Evolutionary conservation across 1,140 invertebrate genomes (phyloP).

Genomic region (Psix sp.): DNA sequence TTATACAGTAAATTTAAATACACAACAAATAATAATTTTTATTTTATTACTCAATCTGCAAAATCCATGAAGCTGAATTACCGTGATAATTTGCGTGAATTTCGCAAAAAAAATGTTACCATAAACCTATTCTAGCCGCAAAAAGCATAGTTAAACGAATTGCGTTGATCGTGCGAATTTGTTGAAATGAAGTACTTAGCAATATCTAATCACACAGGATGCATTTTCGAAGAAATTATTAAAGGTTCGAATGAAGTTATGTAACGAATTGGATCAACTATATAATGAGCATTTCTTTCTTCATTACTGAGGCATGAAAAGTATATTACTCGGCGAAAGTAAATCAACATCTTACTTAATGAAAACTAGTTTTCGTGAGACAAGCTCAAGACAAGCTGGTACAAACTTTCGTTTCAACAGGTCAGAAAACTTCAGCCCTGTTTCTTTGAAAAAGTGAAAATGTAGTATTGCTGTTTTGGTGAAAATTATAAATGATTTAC

Average conservation of each 20-base stretch:
- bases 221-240: slow-evolving; percentile 36
- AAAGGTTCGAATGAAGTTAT: slow-evolving; percentile 34
- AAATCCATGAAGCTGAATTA: too few species aligned
- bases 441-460: slow-evolving; percentile 49
- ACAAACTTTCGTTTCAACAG: slow-evolving; percentile 53
- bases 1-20: too few species aligned
- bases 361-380: slow-evolving; percentile 58
- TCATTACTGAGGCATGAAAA: slow-evolving; percentile 60
- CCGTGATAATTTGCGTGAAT: too few species aligned
- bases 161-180: slow-evolving; percentile 2
- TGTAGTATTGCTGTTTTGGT: slow-evolving; percentile 19
- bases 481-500: slow-evolving; percentile 5
- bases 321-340: slow-evolving; percentile 60
- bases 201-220: slow-evolving; percentile 17
- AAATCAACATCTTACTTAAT: slow-evolving; percentile 59
- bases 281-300: slow-evolving; percentile 56
- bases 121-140: too few species aligned
- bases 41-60: too few species aligned
- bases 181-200: not conserved
- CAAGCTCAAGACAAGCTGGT: slow-evolving; percentile 46
- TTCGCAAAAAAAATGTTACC: too few species aligned
- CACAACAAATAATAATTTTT: too few species aligned
- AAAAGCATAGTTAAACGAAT: slow-evolving; percentile 10
- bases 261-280: slow-evolving; percentile 38
- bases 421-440: slow-evolving; percentile 47